Base-by-base conservation (phyloP, 2,888 invertebrate genomes). In the Pinctada fucata region DNA sequence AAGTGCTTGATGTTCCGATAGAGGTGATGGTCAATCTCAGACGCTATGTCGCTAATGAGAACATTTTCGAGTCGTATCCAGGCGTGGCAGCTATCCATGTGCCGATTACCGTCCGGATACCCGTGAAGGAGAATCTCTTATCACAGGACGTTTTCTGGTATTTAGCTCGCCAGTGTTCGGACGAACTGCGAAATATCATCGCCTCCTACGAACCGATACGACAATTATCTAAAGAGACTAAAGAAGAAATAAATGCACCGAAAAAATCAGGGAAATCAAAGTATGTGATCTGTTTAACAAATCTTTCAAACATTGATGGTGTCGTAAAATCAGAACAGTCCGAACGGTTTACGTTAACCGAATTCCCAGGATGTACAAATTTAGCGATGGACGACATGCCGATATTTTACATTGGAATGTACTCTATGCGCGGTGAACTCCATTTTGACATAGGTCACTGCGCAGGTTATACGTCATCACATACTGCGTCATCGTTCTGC, bases 281-380 rank as follows among this genome's bases (percentile, higher is more conserved):
- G n/a, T 83, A 79, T 72, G 85, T 86, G 2, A 75, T 86, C 0
- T 83, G 83, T 63, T 74, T 86, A 45, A 84, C 85, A 47, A 84
- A 86, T 65, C 79, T 86, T 80, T 83, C 83, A 2, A 66, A 68
- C 8, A 69, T 82, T 10, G 85, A 86, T 45, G 76, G 74, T 10
- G 79, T 82, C 3, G 76, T 86, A 4, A 79, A 81, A 72, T 75
- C 75, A 0, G 82, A 83, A 10, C 68, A 83, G 3, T 71, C 76
- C 4, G 66, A 74, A 45, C 58, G 83, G 67, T 75, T 84, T 63
- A 75, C 76, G 13, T 58, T 86, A 48, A 72, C 70, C 8, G 81
- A 80, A 10, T 75, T 84, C 5, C 83, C 82, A 31, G 84, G 82
- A 3, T 80, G 80, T 45, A 82, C 84, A 6, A 83, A 80, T 16